Base-by-base conservation (phyloP, 2,113 vertebrate genomes). In the Crocuta crocuta region DNA sequence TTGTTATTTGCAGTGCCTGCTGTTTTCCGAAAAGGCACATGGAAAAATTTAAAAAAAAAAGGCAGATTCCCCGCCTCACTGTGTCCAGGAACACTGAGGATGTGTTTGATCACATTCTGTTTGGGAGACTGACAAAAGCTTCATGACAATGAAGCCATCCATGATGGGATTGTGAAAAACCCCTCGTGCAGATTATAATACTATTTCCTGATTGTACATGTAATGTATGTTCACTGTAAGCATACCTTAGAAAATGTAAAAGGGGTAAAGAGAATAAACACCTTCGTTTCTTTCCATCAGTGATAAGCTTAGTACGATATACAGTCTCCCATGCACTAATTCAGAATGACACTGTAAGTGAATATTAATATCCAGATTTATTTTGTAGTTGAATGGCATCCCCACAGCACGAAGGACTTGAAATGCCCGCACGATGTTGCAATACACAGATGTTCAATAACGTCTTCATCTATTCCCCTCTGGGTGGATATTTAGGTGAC, bases 1-100 rank as follows among this genome's bases (percentile, higher is more conserved):
- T 86, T 97, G 81, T 93, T 91, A 55, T 85, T 95, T 96, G 63
- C 86, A 76, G 55, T 84, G 61, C 78, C 66, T 97, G 74, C 94
- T 97, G 85, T 97, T 96, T 94, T 87, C 35, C 82, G 1, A 48
- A 97, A 80, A n/a, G 93, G 83, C 58, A 58, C 13, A 10, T 0
- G 65, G 35, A 26, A 5, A 4, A 78, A 48, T 78, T 76, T 1
- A 50, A 50, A 50, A 31, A 45, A 55, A 48, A 19, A 33, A 71
- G 39, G 4, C n/a, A 93, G 55, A 10, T 79, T 17, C 24, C 24
- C 55, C 39, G 26, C 58, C 43, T 86, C 55, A 19, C 4, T 24
- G 16, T 12, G 33, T 90, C 63, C 33, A 82, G 48, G 55, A 94
- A 65, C 0, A 0, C 39, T 13, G 31, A 28, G 53, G 43, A 85